phyloP scores from a whole-genome alignment of 2,888 invertebrate species.

The Pharmacophagus antenor region DNA sequence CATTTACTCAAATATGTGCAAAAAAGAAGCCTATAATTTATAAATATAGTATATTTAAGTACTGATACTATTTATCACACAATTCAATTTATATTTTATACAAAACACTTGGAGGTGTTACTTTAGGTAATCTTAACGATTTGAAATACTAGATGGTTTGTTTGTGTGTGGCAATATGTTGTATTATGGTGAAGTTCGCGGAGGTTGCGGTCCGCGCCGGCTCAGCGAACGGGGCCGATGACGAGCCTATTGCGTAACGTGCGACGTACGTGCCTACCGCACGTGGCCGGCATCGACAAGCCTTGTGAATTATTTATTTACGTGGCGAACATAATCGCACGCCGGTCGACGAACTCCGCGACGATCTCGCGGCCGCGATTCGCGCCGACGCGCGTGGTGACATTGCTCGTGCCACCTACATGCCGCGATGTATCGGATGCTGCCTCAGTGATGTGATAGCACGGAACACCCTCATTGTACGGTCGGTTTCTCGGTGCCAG shows the following conservation, averaged over 20 bases:
- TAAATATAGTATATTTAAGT: not conserved
- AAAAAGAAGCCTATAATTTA: no score
- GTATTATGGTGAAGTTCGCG: not conserved
- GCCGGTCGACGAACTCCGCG: constrained; percentile 75
- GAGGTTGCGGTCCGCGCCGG: constrained; percentile 43
- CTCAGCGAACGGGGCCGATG: constrained; percentile 70
- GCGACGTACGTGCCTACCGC: constrained; percentile 63
- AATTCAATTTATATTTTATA: not conserved
- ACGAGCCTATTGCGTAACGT: constrained; percentile 79
- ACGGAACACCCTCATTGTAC: not conserved
- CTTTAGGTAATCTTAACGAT: no score
- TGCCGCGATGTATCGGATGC: constrained; percentile 27
- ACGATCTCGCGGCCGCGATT: constrained; percentile 76
- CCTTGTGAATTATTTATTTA: constrained; percentile 82
- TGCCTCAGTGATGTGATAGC: constrained; percentile 2
- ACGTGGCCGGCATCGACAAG: constrained; percentile 79
- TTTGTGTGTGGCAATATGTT: no score
- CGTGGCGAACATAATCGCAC: constrained; percentile 79
- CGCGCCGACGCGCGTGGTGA: constrained; percentile 45
- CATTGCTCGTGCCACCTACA: constrained; percentile 43
- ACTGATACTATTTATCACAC: not conserved
- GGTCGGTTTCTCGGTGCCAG: not conserved
- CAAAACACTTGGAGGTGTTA: no score
- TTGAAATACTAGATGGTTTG: no score
- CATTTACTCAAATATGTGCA: no score